Percentiles rank a stretch among this genome's conserved stretches.
phyloP scores from a whole-genome alignment of 2,797 vertebrate genomes.

The Spondyliosoma cantharus region DNA sequence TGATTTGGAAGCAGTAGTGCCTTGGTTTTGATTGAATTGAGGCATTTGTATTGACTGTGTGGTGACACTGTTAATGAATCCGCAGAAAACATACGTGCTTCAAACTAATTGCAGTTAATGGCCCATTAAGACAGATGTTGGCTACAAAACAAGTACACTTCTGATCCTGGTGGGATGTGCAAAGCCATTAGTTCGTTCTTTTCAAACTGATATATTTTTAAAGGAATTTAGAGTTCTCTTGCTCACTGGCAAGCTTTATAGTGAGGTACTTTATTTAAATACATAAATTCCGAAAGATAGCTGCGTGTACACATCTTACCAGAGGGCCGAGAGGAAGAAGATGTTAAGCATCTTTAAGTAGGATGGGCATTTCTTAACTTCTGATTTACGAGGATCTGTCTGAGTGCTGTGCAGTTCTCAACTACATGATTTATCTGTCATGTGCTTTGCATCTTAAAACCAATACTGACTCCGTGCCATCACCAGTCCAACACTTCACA shows the following conservation, averaged over 20 bases:
- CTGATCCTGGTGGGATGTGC: constrained; percentile 8
- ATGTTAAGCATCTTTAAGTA: constrained; percentile 6
- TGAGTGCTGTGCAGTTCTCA: neutral
- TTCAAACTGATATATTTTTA: neutral
- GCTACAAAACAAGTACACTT: constrained; percentile 22
- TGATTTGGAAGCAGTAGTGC: constrained; percentile 3
- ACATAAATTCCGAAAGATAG: neutral
- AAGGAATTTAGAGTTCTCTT: neutral
- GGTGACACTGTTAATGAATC: constrained; percentile 38
- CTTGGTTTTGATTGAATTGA: constrained; percentile 13
- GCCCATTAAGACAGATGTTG: constrained; percentile 37
- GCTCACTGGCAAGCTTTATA: neutral
- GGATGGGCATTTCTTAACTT: neutral
- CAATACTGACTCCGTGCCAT: neutral
- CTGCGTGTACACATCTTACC: constrained; percentile 1
- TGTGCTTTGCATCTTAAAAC: constrained; percentile 21
- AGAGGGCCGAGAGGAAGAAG: constrained; percentile 8
- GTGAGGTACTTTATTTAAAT: neutral
- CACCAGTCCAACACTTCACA: constrained; percentile 1
- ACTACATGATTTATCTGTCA: constrained; percentile 1
- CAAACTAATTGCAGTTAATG: constrained; percentile 58
- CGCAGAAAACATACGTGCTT: constrained; percentile 33
- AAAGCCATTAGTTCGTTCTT: constrained; percentile 25
- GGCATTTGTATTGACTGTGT: constrained; percentile 8
- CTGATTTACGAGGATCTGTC: neutral